These are phyloP conservation scores for Ctenopoma multispine DNA, from an alignment of 2,797 vertebrate species.

Conservation along the genomic window DNA sequence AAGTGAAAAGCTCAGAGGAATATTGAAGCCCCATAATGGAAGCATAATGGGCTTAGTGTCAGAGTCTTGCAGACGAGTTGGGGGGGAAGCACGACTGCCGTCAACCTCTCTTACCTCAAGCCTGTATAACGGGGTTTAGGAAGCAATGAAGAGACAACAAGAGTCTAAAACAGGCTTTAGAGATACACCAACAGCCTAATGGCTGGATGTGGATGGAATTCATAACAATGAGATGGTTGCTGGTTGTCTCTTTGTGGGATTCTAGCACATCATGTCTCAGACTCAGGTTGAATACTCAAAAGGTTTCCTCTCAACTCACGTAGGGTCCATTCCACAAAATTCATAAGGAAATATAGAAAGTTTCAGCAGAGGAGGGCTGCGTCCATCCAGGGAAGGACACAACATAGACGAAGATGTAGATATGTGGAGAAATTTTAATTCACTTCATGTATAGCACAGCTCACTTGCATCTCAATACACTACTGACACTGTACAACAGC, in stretches of 20 bases:
- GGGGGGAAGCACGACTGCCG: constrained; percentile 67
- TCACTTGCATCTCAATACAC: constrained; percentile 57
- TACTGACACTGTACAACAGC: constrained; percentile 48
- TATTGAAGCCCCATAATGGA: constrained; percentile 87
- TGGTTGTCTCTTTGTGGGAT: constrained; percentile 72
- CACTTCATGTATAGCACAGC: constrained; percentile 38
- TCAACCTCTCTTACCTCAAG: constrained; percentile 80
- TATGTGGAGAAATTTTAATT: constrained; percentile 49
- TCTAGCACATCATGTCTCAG: constrained; percentile 62
- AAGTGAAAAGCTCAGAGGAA: constrained; percentile 83
- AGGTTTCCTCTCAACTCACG: constrained; percentile 46
- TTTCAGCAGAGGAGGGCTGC: no score
- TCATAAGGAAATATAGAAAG: constrained; percentile 37
- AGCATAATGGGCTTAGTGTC: constrained; percentile 88
- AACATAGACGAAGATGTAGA: constrained; percentile 39
- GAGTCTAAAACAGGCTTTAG: constrained; percentile 79
- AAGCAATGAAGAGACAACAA: constrained; percentile 74
- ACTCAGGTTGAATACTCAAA: constrained; percentile 75
- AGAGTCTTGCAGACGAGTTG: constrained; percentile 80
- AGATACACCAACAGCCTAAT: constrained; percentile 75
- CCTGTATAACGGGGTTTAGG: constrained; percentile 74
- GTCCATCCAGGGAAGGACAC: constrained; percentile 23
- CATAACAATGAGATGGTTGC: constrained; percentile 65
- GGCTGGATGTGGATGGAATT: constrained; percentile 76
- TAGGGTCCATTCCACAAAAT: constrained; percentile 51